Percentiles rank a stretch among this genome's conserved stretches.
Conservation (phyloP, 2,888 invertebrate genomes). For the Scaptomyza polygonia region DNA sequence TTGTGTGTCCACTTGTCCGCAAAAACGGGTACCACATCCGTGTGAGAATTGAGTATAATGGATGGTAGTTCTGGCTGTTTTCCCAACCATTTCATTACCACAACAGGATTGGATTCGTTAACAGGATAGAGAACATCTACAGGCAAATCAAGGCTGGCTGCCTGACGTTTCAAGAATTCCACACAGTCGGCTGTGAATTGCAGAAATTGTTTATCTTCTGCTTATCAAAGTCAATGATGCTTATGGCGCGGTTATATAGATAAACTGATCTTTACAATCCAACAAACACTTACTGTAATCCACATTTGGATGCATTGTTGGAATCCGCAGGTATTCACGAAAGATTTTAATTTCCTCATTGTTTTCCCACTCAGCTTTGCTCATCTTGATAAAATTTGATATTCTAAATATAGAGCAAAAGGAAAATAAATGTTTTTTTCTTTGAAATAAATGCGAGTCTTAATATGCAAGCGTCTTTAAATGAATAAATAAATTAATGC, state of each 20-base stretch:
- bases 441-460: not conserved
- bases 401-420: not conserved
- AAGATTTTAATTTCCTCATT: conserved; percentile 90
- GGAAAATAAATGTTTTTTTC: too few relatives aligned
- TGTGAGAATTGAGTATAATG: too few relatives aligned
- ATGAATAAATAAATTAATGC: not conserved
- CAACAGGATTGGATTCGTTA: too few relatives aligned
- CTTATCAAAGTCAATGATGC: too few relatives aligned
- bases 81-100: too few relatives aligned
- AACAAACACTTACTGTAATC: conserved; percentile 89
- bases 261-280: conserved; percentile 3
- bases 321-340: conserved; percentile 93
- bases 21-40: too few relatives aligned
- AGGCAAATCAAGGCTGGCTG: too few relatives aligned
- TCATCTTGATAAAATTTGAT: conserved; percentile 36
- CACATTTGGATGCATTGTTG: conserved; percentile 94
- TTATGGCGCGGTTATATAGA: conserved; percentile 32
- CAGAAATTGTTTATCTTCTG: conserved; percentile 42
- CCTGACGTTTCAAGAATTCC: too few relatives aligned
- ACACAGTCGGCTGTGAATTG: too few relatives aligned
- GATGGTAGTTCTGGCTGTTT: too few relatives aligned
- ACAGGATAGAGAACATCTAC: too few relatives aligned
- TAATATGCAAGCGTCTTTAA: not conserved
- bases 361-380: conserved; percentile 83
- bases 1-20: too few relatives aligned